Evolutionary conservation across 2,888 invertebrate genomes (phyloP), one percentile per base, ranked within the genome.

Genomic region (Spodoptera exigua): DNA sequence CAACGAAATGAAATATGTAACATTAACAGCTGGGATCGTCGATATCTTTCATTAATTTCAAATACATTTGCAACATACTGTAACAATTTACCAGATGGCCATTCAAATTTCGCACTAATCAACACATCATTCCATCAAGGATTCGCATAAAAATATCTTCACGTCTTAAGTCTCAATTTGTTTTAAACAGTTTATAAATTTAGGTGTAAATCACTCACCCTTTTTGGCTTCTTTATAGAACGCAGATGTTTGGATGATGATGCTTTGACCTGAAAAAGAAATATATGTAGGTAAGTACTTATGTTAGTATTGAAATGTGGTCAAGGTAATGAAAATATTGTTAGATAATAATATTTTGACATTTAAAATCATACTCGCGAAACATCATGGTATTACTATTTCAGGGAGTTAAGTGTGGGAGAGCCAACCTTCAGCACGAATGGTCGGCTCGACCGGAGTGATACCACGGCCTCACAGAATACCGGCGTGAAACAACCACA

Each of bases 121-220:
- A 60, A 49, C 62, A 45, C 62, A 2, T 3, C 32, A 39, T 32
- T 39, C 27, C 27, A 27, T 27, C 61, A 44, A 68, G 49, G 49
- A 68, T 14, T 49, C 13, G 16, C 39, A 63, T 40, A 36, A 48
- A 35, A 60, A 13, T 59, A 10, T 67, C 13, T 21, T 37, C 39
- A 40, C 18, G 16, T 45, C 37, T 16, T 35, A 45, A 2, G 44
- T 44, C 32, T 58, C 48, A 45, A 35, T 48, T 36, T 49, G 34
- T 48, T 16, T 59, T 27, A 27, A 27, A 27, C 39, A 16, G 27
- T 39, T 48, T 47, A 51, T 51, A 37, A 41, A 11, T 54, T 36
- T 27, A 52, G 11, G 34, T 55, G 53, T 57, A 58, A 63, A 58
- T 56, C 41, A 64, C 74, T 74, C 54, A 74, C 74, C 68, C 59